Evolutionary conservation across 2,888 invertebrate genomes (phyloP), one percentile per base, ranked within the genome.

Genomic region (Leptarthrus brevirostris): DNA sequence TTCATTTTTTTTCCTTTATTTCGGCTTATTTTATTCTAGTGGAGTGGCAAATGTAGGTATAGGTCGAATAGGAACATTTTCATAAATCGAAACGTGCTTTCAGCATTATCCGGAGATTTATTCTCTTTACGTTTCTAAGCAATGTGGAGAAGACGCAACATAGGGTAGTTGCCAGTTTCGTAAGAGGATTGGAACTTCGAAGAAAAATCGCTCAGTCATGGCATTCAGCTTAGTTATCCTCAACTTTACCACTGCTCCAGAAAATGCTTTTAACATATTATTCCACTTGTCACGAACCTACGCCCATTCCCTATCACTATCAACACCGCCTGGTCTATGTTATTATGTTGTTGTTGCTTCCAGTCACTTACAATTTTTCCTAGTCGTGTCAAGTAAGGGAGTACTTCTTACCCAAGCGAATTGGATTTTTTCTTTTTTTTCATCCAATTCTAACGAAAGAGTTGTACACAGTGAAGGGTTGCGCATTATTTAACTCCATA

Each of bases 241-340:
- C 64, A 24, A 47, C 24, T 64, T 64, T 40, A 24, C 36, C 24
- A 44, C 44, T 44, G 64, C 47, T 64, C 64, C 64, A 72, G 56
- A 47, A 73, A 73, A 73, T 73, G 73, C 73, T 73, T 73, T 73
- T 73, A 73, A 73, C 73, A 73, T 73, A 73, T 64, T 64, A 64
- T 73, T 73, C 73, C 36, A 73, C 70, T 75, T 75, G 73, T 75
- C 75, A 75, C 73, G 73, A 75, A 58, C 71, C 70, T 20, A 16
- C 73, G 6, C 40, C 12, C 40, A 40, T 40, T n/a, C 40, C 40
- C n/a, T 12, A 6, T 40, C n/a, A 40, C n/a, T n/a, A 12, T n/a
- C 40, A 40, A 12, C n/a, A 40, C 40, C 40, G 40, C 40, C 40
- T 40, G 40, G n/a, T n/a, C 12, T 40, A 40, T 40, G 40, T 40